Evolutionary conservation across 2,888 invertebrate species (phyloP).

Genomic region (Drosophila birchii): DNA sequence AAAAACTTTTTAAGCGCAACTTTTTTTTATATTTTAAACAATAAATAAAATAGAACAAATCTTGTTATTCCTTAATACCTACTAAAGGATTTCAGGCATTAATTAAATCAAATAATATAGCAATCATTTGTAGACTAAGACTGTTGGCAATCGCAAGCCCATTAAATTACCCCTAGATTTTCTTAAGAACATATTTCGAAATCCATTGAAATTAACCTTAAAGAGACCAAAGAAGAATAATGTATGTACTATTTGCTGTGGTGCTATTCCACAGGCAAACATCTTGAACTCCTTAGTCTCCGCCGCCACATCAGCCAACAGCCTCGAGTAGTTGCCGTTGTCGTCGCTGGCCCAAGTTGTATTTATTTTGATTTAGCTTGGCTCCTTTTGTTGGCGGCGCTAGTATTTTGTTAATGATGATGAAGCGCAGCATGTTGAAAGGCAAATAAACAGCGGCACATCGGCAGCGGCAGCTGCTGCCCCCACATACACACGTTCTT

Average conservation of each 20-base stretch:
- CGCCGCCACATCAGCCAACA: constrained; percentile 26
- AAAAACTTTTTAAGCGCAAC: background rate
- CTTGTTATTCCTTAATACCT: background rate
- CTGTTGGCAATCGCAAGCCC: background rate
- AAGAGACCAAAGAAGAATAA: background rate
- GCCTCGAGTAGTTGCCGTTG: constrained; percentile 24
- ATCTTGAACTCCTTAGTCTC: constrained; percentile 27
- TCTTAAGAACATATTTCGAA: background rate
- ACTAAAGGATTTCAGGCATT: background rate
- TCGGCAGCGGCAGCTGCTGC: constrained; percentile 49
- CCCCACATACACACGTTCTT: constrained; percentile 10
- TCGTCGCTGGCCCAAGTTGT: constrained; percentile 38
- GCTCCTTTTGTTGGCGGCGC: constrained; percentile 38
- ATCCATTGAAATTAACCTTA: background rate
- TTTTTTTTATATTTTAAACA: background rate
- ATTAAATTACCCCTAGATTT: too few species aligned
- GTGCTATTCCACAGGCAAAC: background rate
- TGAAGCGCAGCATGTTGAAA: constrained; percentile 77
- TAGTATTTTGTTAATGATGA: constrained; percentile 75
- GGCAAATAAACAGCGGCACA: constrained; percentile 66
- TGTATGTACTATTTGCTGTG: constrained; percentile 9
- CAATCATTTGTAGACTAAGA: background rate
- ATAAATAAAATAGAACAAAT: background rate
- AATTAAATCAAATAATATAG: background rate
- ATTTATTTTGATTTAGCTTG: constrained; percentile 73